Percentiles rank a stretch among this genome's conserved stretches.
These are phyloP conservation scores for Julus scanicus DNA, from an alignment of 2,888 invertebrate genomes.

Conservation along the genomic window DNA sequence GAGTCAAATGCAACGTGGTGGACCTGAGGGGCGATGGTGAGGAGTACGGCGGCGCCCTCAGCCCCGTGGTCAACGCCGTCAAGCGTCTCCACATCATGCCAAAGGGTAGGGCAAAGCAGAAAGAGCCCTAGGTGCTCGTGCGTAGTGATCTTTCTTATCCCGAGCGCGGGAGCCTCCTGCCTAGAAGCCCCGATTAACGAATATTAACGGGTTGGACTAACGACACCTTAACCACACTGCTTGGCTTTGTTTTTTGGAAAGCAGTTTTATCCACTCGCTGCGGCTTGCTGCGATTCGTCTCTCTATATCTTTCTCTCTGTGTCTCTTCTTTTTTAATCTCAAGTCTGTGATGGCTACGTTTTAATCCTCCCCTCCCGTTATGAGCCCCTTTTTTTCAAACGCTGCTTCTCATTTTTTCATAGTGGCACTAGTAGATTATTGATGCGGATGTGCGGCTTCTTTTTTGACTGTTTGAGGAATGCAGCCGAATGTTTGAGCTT, in stretches of 20 bases:
- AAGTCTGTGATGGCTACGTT: background rate
- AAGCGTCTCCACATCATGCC: slow-evolving; percentile 46
- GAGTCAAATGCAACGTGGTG: slow-evolving; percentile 22
- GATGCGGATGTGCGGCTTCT: background rate
- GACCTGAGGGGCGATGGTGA: slow-evolving; percentile 53
- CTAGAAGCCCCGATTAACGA: background rate
- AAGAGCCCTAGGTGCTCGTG: background rate
- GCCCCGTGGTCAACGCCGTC: slow-evolving; percentile 54
- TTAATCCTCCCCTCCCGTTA: background rate
- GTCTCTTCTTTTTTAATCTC: background rate
- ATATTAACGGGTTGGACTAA: background rate
- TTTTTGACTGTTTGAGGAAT: slow-evolving; percentile 26
- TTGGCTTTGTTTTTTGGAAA: background rate
- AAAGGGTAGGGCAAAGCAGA: slow-evolving; percentile 48
- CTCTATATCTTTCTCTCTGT: background rate
- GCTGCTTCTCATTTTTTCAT: slow-evolving; percentile 1
- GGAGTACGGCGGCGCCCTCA: slow-evolving; percentile 34
- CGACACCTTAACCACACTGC: slow-evolving; percentile 5
- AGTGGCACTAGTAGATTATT: slow-evolving; percentile 22
- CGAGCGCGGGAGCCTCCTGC: slow-evolving; percentile 16
- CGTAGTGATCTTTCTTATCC: background rate
- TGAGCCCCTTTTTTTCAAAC: background rate
- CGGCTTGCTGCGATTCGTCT: slow-evolving; percentile 1
- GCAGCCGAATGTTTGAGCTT: slow-evolving; percentile 15
- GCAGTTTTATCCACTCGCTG: background rate